Percentiles rank a stretch among this genome's conserved stretches.
phyloP scores from a whole-genome alignment of 2,797 vertebrate genomes.

The Scleropages formosus region DNA sequence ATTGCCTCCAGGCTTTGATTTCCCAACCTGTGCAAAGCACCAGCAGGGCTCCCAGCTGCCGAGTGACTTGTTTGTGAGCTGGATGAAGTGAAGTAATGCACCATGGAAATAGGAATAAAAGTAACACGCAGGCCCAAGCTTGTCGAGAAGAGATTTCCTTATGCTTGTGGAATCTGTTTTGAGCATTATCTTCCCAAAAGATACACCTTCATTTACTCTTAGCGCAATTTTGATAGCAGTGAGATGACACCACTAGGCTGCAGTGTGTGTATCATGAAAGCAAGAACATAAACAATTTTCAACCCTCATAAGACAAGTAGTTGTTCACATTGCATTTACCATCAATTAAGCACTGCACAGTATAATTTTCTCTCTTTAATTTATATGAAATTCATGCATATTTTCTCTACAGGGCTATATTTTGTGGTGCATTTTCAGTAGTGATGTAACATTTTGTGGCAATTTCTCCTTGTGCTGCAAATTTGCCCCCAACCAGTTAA shows the following conservation, averaged over 20 bases:
- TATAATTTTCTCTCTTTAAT: conserved; percentile 1
- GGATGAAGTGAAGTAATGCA: conserved; percentile 22
- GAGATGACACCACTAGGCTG: background rate
- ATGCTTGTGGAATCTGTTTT: background rate
- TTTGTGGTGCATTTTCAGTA: background rate
- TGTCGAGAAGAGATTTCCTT: background rate
- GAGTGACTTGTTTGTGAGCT: background rate
- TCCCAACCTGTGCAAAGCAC: background rate
- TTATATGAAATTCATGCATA: background rate
- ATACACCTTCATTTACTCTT: background rate
- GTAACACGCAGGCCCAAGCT: background rate
- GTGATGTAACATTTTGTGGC: background rate
- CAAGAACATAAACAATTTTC: background rate
- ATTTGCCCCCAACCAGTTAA: background rate
- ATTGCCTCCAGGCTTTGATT: conserved; percentile 1
- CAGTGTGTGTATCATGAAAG: background rate
- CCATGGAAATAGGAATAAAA: background rate
- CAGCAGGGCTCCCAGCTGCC: conserved; percentile 6
- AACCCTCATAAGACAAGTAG: background rate
- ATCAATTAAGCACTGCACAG: background rate
- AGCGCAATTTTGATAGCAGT: background rate
- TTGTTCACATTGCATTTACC: conserved; percentile 4
- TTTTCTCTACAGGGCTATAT: background rate
- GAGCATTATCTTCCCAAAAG: background rate
- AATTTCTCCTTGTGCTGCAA: conserved; percentile 2